phyloP scores from a whole-genome alignment of 92 coral and sea anemone species.

The Parazoanthus swiftii region DNA sequence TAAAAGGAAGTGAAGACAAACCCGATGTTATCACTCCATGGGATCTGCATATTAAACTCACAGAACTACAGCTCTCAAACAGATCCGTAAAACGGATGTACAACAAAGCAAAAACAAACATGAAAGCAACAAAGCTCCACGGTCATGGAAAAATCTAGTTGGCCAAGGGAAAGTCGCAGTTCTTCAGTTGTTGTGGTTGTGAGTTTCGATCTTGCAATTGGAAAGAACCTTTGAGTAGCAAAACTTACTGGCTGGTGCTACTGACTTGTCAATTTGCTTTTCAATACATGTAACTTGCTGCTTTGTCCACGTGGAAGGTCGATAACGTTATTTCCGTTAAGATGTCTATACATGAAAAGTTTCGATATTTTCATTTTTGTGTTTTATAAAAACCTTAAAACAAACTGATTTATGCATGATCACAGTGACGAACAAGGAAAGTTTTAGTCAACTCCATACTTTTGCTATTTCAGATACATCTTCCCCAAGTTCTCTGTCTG shows the following conservation, averaged over 20 bases:
- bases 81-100: neutral
- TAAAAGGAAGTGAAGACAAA: no score
- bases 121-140: neutral
- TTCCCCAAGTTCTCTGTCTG: constrained; percentile 94
- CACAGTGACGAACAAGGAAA: neutral
- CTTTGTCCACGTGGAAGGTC: neutral
- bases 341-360: neutral
- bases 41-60: no score
- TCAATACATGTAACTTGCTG: neutral
- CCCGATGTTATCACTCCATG: no score
- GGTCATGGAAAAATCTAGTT: no score
- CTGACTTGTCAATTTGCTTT: neutral
- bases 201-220: no score
- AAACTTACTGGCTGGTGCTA: no score
- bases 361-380: neutral
- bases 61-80: no score
- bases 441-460: neutral
- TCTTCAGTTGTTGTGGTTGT: no score
- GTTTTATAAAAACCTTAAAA: neutral
- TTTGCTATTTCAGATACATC: constrained; percentile 63
- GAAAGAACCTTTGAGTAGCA: no score
- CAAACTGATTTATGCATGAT: neutral
- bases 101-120: neutral
- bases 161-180: no score
- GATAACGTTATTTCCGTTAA: no score